These are phyloP conservation scores for Drosophila ustulata DNA, from an alignment of 2,888 invertebrate genomes.

Conservation along the genomic window DNA sequence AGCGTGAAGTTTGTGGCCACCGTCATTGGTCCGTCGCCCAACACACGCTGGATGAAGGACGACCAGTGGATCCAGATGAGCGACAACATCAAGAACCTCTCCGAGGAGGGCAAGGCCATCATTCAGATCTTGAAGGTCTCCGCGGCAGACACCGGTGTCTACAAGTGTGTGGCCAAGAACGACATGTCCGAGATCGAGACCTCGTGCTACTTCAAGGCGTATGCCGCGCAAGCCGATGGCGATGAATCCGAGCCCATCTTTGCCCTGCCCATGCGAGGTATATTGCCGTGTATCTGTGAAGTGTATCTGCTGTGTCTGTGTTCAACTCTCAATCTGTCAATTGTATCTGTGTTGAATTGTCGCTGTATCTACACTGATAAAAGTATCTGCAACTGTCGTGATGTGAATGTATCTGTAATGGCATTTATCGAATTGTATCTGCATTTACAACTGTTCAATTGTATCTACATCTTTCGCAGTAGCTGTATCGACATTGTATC, in stretches of 20 bases:
- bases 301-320: neutral
- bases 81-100: slow-evolving; percentile 87
- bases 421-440: neutral
- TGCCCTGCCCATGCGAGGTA: slow-evolving; percentile 88
- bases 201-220: slow-evolving; percentile 88
- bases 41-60: slow-evolving; percentile 91
- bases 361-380: neutral
- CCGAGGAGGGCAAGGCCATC: slow-evolving; percentile 89
- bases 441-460: neutral
- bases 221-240: slow-evolving; percentile 82
- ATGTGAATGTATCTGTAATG: too few species aligned
- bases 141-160: slow-evolving; percentile 91
- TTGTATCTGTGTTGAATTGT: neutral
- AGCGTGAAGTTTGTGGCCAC: slow-evolving; percentile 92
- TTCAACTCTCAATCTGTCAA: neutral
- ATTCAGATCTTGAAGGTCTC: slow-evolving; percentile 90
- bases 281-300: slow-evolving; percentile 35
- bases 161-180: slow-evolving; percentile 92
- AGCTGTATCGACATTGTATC: slow-evolving; percentile 11
- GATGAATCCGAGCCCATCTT: slow-evolving; percentile 85
- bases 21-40: slow-evolving; percentile 90
- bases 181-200: slow-evolving; percentile 90
- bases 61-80: slow-evolving; percentile 87
- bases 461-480: slow-evolving; percentile 20
- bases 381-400: too few species aligned